These are phyloP conservation scores for Leptopterna dolabrata DNA, from an alignment of 2,888 invertebrate genomes.

Conservation along the genomic window DNA sequence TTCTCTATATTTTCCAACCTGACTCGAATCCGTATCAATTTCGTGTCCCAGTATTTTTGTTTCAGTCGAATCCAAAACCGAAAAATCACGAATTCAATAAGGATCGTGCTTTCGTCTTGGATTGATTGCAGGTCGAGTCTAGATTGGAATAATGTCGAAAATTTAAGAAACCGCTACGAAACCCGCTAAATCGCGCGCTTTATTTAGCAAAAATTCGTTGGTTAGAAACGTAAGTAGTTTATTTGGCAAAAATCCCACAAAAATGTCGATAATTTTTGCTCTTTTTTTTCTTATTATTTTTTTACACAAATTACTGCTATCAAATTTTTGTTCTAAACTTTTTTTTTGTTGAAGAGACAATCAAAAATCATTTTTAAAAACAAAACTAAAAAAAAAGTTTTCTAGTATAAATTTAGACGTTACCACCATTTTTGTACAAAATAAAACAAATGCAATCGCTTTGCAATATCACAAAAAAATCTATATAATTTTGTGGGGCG, in stretches of 20 bases:
- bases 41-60: background rate
- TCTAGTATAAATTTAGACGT: background rate
- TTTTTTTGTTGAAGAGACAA: background rate
- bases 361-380: background rate
- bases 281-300: background rate
- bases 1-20: background rate
- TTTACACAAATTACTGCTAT: background rate
- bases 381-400: background rate
- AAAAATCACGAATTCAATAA: too few species aligned
- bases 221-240: background rate
- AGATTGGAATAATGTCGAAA: background rate
- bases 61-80: background rate
- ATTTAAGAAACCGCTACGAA: background rate
- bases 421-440: conserved; percentile 11
- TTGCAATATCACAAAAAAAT: background rate
- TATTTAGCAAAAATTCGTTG: background rate
- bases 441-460: background rate
- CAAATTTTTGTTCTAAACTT: background rate
- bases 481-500: too few species aligned
- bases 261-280: background rate
- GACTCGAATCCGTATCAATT: background rate
- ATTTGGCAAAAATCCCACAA: background rate
- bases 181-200: background rate
- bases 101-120: background rate
- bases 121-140: background rate